Base-by-base conservation (phyloP, 2,888 invertebrate species). In the Pristionchus arcanus region DNA sequence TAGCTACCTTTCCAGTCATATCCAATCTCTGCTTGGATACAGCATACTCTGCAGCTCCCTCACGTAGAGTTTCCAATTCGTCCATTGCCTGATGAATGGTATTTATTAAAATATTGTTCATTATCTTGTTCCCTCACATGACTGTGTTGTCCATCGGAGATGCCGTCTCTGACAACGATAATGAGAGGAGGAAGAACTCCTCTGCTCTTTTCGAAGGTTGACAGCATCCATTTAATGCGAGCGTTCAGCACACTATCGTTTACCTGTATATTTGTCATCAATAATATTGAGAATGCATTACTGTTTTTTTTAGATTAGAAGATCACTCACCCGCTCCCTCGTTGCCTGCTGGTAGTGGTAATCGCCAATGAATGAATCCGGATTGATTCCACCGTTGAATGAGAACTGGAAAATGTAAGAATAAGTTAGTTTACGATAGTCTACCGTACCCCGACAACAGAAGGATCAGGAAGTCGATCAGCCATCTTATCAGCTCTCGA, bases 131-230 rank as follows among this genome's bases (percentile, higher is more conserved):
- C 5, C n/a, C 74, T 34, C 25, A 91, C 93, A 91, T 91, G 91
- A 5, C 34, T 11, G 81, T 92, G 91, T 59, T 93, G 92, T 71
- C 92, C 91, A 25, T 92, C 92, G 5, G 92, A 92, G 28, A 93
- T 91, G 16, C 93, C 93, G 77, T 93, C 93, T 16, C 93, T 87
- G 25, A 91, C 68, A 11, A 93, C 74, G n/a, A 92, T 86, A 16
- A 93, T 90, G 31, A 89, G 37, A 4, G 88, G 55, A 9, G 93
- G 93, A n/a, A 90, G 55, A 25, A 59, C 34, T 11, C 81, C 77
- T n/a, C 81, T 7, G 11, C 49, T 81, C 66, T 55, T 83, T 9
- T 34, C 28, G 85, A 90, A 93, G 11, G 81, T 11, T 0, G 74
- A 55, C 7, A 93, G 63, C 90, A 92, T 92, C 90, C 89, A 89